phyloP scores from a whole-genome alignment of 2,113 vertebrate species.

The Empidonax traillii region DNA sequence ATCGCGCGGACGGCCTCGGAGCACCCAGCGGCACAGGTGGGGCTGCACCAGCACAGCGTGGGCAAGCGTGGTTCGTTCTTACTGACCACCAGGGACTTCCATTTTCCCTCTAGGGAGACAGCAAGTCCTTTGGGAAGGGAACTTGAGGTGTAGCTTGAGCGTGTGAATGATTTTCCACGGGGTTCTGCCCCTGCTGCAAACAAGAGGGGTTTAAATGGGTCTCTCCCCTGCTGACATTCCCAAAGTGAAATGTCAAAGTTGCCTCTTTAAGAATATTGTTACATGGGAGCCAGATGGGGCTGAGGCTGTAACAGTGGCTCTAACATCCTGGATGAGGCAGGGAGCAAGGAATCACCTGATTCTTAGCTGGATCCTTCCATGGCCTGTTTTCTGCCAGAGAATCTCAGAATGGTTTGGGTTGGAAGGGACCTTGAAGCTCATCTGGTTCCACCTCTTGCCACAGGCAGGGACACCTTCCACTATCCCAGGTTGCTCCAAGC shows the following conservation, averaged over 20 bases:
- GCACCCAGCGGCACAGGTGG: slow-evolving; percentile 88
- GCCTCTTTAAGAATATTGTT: background rate
- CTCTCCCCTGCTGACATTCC: background rate
- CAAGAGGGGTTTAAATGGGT: background rate
- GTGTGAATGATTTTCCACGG: background rate
- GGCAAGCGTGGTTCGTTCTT: fast-evolving
- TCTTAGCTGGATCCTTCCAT: background rate
- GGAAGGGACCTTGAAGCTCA: background rate
- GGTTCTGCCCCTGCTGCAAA: background rate
- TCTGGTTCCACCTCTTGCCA: background rate
- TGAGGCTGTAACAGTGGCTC: background rate
- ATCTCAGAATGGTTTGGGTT: background rate
- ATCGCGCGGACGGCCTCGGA: slow-evolving; percentile 83
- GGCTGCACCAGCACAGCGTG: background rate
- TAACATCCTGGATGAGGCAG: background rate
- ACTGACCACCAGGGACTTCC: fast-evolving
- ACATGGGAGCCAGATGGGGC: background rate
- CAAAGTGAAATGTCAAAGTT: background rate
- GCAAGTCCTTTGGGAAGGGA: background rate
- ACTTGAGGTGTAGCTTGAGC: background rate
- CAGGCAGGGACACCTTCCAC: background rate
- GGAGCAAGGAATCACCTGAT: background rate
- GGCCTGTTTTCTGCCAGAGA: background rate
- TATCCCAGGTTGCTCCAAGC: fast-evolving
- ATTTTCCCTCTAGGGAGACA: background rate